Conservation (phyloP, 2,888 invertebrate species). For the Apodemia mormo region DNA sequence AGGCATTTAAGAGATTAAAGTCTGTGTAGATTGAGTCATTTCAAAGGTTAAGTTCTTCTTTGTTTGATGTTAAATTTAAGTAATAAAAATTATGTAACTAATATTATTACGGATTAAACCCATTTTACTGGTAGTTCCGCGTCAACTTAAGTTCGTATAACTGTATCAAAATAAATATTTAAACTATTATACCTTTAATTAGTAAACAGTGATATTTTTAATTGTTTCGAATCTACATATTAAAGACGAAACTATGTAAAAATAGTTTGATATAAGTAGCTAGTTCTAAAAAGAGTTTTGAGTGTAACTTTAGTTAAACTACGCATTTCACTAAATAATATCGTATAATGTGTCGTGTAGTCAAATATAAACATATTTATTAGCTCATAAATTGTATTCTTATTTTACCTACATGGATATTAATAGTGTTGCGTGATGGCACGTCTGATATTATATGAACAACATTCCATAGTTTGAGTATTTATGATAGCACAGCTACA, state of each 20-base stretch:
- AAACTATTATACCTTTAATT: background rate
- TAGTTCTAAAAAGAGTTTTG: background rate
- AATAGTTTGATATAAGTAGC: background rate
- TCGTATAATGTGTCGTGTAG: slow-evolving; percentile 4
- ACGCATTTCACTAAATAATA: background rate
- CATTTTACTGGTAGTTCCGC: background rate
- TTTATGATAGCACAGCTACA: slow-evolving; percentile 11
- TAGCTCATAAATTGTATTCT: slow-evolving; percentile 10
- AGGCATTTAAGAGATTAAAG: background rate
- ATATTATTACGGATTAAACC: background rate
- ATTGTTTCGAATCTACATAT: background rate
- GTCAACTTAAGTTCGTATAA: background rate
- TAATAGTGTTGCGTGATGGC: slow-evolving; percentile 18
- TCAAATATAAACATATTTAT: slow-evolving; percentile 15
- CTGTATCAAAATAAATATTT: background rate
- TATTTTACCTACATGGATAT: slow-evolving; percentile 18
- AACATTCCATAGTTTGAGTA: slow-evolving; percentile 14
- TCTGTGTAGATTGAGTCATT: too few species aligned
- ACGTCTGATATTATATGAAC: slow-evolving; percentile 16
- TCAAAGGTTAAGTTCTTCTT: too few species aligned
- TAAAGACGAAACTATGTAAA: background rate
- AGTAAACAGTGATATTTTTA: background rate
- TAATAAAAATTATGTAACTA: background rate
- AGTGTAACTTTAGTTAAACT: background rate
- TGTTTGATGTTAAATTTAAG: background rate